These are phyloP conservation scores for Ommatoiulus sabulosus DNA, from an alignment of 2,888 invertebrate species.

Conservation along the genomic window DNA sequence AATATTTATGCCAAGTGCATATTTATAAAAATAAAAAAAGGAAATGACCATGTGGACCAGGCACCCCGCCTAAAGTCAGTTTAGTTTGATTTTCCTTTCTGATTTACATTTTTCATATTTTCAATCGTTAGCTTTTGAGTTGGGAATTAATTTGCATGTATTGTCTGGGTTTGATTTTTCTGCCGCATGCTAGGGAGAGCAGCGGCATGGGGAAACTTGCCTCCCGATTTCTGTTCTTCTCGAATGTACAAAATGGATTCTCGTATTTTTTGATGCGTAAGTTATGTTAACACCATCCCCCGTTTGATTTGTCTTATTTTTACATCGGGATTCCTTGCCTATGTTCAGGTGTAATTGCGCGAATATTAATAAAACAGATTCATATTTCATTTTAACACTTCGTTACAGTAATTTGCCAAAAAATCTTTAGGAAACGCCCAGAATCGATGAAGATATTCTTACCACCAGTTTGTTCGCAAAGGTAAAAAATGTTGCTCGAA, in stretches of 20 bases:
- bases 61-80: too few species aligned
- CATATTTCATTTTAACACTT: neutral
- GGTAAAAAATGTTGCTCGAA: too few species aligned
- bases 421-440: too few species aligned
- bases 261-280: neutral
- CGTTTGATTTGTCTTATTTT: neutral
- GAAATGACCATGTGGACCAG: too few species aligned
- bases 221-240: neutral
- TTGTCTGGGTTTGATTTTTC: slow-evolving; percentile 50
- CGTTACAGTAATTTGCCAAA: too few species aligned
- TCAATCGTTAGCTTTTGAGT: slow-evolving; percentile 53
- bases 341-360: neutral
- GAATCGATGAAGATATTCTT: neutral
- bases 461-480: too few species aligned
- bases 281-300: neutral
- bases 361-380: neutral
- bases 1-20: too few species aligned
- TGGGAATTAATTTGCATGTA: slow-evolving; percentile 54
- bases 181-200: neutral
- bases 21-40: too few species aligned
- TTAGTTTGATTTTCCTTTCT: neutral
- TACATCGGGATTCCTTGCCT: neutral
- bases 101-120: slow-evolving; percentile 22
- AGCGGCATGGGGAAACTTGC: neutral
- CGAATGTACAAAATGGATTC: slow-evolving; percentile 3